Evolutionary conservation across 2,888 invertebrate species (phyloP), one percentile per base, ranked within the genome.

Genomic region (Digitonthophagus gazella): DNA sequence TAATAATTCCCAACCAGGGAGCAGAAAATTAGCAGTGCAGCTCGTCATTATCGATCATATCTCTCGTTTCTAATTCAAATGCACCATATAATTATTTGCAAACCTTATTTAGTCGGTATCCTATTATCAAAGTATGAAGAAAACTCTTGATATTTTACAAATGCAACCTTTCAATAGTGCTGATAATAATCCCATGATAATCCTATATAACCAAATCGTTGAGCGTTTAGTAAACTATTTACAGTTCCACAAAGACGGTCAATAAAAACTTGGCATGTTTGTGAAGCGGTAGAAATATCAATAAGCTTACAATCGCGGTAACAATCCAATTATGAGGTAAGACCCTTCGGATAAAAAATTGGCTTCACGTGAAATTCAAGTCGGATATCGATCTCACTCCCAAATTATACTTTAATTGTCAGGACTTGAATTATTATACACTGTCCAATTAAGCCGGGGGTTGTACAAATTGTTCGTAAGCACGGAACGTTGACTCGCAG

Each of bases 251-350:
- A 58, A 66, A 15, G 28, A 16, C 8, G 58, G 14, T 44, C 8
- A 67, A 15, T 44, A 3, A 44, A 44, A 44, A 2, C 8, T 44
- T 44, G 6, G 22, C 22, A 6, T 6, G 6, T 22, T n/a, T 58
- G 58, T 15, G 61, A 65, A 66, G 20, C 22, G 66, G 56, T 58
- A 65, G 61, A 69, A 64, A 69, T 66, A 69, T 66, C 66, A 69
- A 69, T 69, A 69, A 69, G 69, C 66, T 15, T 55, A 66, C 61
- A 69, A 69, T 69, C 65, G 68, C 61, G 58, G 58, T 20, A 61
- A 66, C 66, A 69, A 69, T 69, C 69, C 69, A 69, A 69, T 69
- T 69, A 69, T 69, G 58, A 28, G 15, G 54, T 56, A 66, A 66
- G 57, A 56, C 22, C 20, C 8, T 16, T 28, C 19, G 44, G 58